Conservation (phyloP, 1,140 invertebrate species). For the Eupristina koningsbergeri region DNA sequence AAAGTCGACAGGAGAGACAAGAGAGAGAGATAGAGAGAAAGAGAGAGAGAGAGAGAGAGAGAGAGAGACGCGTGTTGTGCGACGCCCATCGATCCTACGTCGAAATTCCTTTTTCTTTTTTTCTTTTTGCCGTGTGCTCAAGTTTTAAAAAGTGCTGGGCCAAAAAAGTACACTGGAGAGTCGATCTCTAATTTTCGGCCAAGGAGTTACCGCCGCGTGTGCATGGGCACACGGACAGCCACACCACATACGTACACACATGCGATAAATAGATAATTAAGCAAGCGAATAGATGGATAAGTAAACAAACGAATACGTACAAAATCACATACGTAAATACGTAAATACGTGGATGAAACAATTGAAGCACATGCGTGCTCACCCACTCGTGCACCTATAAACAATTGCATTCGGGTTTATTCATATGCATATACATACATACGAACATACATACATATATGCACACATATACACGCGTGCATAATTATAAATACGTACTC, state of each 20-base stretch:
- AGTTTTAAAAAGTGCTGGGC: neutral
- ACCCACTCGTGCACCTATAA: no score
- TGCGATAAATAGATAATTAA: neutral
- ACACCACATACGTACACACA: neutral
- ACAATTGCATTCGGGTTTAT: no score
- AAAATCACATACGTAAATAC: conserved; percentile 52
- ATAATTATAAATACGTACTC: no score
- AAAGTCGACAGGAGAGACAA: neutral
- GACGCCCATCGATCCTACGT: conserved; percentile 9
- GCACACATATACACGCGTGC: no score
- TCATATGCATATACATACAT: no score
- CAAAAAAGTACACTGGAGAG: neutral
- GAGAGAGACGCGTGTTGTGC: conserved; percentile 7
- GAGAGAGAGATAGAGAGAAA: neutral
- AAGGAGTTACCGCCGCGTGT: neutral
- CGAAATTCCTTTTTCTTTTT: neutral
- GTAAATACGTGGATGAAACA: no score
- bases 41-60: neutral
- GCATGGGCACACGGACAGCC: neutral
- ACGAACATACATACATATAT: no score
- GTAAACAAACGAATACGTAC: conserved; percentile 50
- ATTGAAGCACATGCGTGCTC: no score
- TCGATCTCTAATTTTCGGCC: neutral
- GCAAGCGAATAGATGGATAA: conserved; percentile 51
- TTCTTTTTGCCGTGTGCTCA: neutral